Evolutionary conservation across 1,140 invertebrate genomes (phyloP), one percentile per base, ranked within the genome.

Genomic region (Bombus breviceps): DNA sequence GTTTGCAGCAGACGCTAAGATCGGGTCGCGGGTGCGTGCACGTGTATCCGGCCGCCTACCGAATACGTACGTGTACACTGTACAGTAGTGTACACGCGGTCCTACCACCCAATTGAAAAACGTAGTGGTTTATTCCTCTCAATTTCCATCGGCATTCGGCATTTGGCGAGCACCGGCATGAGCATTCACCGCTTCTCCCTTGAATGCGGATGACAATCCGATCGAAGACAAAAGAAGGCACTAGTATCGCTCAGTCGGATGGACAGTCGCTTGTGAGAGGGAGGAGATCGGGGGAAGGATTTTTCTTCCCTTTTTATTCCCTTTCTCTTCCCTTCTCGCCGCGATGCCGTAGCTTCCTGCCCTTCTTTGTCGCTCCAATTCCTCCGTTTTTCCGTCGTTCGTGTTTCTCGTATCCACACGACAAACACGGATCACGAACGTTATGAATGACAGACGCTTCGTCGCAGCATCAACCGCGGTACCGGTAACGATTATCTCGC

Each of bases 131-230:
- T 87, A 86, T 90, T 83, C 85, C 78, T 81, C 82, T 75, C 69
- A 85, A 90, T 91, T 90, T 91, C 87, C 90, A 90, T 90, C 80
- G 75, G 62, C 77, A 59, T 69, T 71, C 84, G 86, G 47, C 37
- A 57, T 59, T 81, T 71, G 53, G n/a, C 28, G 69, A 6, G 39
- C 80, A 64, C 37, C 81, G 43, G 69, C 47, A 43, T 64, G 77
- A 77, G 78, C 83, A 81, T 91, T 53, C 86, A 68, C 68, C 85
- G 79, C 81, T 71, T 75, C 53, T 66, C 85, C 59, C 47, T 81
- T 78, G 83, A 85, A 91, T 64, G 83, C 86, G 90, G 81, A 91
- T 85, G 90, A 88, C 90, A 88, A 89, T 86, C 77, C 59, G 81
- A 83, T 43, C 80, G 68, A 79, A 77, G 80, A 83, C 89, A 89